A percentile compares a stretch with the other conserved stretches of the same genome.
phyloP scores from a whole-genome alignment of 92 coral and sea anemone species.

The Porites lobata region DNA sequence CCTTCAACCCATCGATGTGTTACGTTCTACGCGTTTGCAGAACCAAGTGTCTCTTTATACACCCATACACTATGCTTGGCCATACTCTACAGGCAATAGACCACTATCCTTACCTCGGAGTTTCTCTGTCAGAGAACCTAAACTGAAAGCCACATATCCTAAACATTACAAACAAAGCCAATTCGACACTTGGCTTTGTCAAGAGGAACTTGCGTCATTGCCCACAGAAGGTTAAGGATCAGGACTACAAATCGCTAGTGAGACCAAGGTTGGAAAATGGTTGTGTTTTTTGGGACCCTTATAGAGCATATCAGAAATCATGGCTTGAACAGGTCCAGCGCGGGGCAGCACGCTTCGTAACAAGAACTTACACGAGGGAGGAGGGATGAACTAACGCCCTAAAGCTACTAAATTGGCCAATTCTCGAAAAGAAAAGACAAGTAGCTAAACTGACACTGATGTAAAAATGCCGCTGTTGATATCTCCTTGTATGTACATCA shows the following conservation, averaged over 20 bases:
- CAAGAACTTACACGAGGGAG: slow-evolving; percentile 37
- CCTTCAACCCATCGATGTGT: too few species aligned
- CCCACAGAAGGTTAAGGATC: too few species aligned
- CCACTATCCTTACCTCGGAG: too few species aligned
- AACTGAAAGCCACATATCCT: too few species aligned
- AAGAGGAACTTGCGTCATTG: too few species aligned
- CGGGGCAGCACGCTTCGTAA: slow-evolving; percentile 56
- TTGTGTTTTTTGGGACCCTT: slow-evolving; percentile 44
- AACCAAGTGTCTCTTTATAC: too few species aligned
- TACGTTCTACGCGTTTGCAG: too few species aligned
- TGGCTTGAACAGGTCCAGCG: slow-evolving; percentile 46
- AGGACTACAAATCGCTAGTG: background rate
- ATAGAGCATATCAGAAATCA: slow-evolving; percentile 14
- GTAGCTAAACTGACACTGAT: background rate
- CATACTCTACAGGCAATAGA: too few species aligned
- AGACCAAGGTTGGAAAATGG: slow-evolving; percentile 53
- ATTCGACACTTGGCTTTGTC: too few species aligned
- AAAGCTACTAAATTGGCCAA: slow-evolving; percentile 5
- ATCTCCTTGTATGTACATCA: background rate
- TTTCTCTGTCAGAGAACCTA: too few species aligned
- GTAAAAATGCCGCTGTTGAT: background rate
- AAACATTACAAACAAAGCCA: too few species aligned
- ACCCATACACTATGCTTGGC: too few species aligned
- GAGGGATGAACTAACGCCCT: slow-evolving; percentile 47
- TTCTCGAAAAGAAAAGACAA: background rate